Conservation (phyloP, 1,140 invertebrate genomes). For the Microplitis demolitor region DNA sequence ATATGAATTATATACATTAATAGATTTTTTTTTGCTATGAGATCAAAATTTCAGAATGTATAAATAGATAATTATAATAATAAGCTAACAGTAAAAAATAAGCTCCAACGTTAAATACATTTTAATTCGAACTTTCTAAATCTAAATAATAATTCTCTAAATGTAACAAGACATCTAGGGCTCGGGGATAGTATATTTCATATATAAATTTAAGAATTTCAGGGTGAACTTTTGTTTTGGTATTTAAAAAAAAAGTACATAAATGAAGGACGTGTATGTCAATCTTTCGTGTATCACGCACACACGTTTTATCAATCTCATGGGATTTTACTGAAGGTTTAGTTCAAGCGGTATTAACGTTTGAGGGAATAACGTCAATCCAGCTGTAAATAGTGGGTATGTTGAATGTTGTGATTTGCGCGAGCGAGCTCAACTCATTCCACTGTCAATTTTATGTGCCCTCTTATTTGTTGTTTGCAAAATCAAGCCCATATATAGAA, state of each 20-base stretch:
- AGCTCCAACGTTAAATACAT: no score
- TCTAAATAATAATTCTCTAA: no score
- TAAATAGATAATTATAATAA: no score
- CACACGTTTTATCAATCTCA: background rate
- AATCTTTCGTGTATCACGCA: background rate
- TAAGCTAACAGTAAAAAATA: no score
- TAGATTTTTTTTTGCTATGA: no score
- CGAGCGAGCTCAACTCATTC: background rate
- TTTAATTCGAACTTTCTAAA: no score
- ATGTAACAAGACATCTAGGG: no score
- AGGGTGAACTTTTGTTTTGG: background rate
- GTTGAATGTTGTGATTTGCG: background rate
- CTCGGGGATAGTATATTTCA: no score
- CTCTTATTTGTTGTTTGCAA: background rate
- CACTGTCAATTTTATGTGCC: background rate
- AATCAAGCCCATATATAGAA: background rate
- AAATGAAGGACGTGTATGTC: background rate
- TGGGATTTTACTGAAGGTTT: background rate
- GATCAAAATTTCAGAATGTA: no score
- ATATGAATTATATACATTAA: no score
- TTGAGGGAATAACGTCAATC: conserved; percentile 6
- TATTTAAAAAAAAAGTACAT: background rate
- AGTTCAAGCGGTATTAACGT: background rate
- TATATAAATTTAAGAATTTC: background rate
- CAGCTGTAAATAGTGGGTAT: background rate